A percentile compares a stretch with the other conserved stretches of the same genome.
Evolutionary conservation across 2,888 invertebrate genomes (phyloP).

Genomic region (Eudemis profundana): DNA sequence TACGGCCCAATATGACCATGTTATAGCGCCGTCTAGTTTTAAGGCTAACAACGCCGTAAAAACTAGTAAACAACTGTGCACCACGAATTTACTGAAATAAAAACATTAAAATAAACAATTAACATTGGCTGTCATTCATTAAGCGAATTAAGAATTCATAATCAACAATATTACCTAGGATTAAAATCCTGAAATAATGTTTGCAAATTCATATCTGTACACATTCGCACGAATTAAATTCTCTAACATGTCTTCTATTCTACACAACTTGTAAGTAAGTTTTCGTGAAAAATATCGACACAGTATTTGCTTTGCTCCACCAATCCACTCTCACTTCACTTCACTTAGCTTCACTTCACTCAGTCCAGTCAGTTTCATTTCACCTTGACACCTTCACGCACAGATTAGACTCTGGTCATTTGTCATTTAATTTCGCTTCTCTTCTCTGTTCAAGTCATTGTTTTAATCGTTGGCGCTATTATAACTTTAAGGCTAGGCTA

Average conservation of each 20-base stretch:
- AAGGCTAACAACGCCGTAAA: conserved; percentile 96
- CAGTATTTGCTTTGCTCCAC: conserved; percentile 8
- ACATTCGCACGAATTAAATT: conserved; percentile 65
- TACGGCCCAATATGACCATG: conserved; percentile 98
- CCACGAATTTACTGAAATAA: conserved; percentile 96
- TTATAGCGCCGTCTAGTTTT: conserved; percentile 93
- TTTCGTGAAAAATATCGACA: conserved; percentile 24
- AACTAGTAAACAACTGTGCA: conserved; percentile 95
- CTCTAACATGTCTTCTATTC: conserved; percentile 60
- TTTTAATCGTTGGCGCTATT: not conserved
- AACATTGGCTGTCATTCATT: too few species aligned
- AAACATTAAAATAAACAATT: conserved; percentile 54
- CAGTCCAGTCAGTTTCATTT: not conserved
- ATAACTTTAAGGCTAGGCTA: too few species aligned
- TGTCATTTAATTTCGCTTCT: too few species aligned
- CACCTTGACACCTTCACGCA: not conserved
- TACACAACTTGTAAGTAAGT: conserved; percentile 5
- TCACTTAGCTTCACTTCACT: not conserved
- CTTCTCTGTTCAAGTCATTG: conserved; percentile 13
- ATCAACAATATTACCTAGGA: conserved; percentile 88
- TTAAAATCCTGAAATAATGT: conserved; percentile 96
- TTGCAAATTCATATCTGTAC: conserved; percentile 92
- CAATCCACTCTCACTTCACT: not conserved
- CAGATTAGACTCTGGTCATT: too few species aligned
- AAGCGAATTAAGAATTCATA: too few species aligned